phyloP scores from a whole-genome alignment of 2,888 invertebrate genomes.

The Lydus trimaculatus region DNA sequence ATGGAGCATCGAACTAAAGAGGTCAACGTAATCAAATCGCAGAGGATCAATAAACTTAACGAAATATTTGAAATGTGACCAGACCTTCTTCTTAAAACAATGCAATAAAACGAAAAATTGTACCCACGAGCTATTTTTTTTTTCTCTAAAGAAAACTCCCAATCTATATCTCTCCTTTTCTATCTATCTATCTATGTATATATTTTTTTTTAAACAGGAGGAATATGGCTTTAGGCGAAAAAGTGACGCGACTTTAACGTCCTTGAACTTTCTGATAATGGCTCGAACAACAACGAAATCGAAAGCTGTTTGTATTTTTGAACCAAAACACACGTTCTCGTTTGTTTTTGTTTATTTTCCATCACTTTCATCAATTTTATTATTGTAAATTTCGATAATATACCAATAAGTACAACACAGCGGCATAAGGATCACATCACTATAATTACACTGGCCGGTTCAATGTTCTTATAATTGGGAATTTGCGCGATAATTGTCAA shows the following conservation, averaged over 20 bases:
- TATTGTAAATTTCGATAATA: background rate
- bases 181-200: background rate
- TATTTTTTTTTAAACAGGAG: background rate
- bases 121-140: background rate
- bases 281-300: conserved; percentile 4
- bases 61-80: conserved; percentile 5
- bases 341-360: background rate
- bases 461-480: background rate
- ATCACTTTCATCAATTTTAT: background rate
- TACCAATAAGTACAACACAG: too few species aligned
- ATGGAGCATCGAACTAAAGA: conserved; percentile 32
- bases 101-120: background rate
- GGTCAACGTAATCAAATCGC: conserved; percentile 37
- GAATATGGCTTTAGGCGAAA: background rate
- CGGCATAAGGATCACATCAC: too few species aligned
- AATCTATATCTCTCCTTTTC: background rate
- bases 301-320: conserved; percentile 4
- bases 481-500: background rate
- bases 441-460: background rate
- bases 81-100: background rate
- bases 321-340: background rate
- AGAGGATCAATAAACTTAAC: conserved; percentile 38
- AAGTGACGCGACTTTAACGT: background rate
- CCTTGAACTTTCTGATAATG: conserved; percentile 4
- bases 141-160: background rate